phyloP scores from a whole-genome alignment of 2,113 vertebrate species.

The Dipodomys stephensi region DNA sequence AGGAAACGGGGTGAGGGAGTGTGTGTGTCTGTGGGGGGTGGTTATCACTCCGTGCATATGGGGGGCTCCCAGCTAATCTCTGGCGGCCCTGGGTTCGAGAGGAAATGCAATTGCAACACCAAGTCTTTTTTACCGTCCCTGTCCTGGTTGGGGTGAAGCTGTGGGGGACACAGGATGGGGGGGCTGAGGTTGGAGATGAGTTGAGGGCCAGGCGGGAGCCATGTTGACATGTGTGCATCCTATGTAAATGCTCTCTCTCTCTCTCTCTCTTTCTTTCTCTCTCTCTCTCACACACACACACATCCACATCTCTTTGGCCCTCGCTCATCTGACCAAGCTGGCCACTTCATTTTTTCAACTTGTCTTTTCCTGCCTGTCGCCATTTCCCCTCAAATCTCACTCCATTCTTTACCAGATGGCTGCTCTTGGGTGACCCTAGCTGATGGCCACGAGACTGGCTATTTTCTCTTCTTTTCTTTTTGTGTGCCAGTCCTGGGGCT shows the following conservation, averaged over 20 bases:
- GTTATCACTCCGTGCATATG: constrained; percentile 80
- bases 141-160: constrained; percentile 40
- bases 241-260: too few relatives aligned
- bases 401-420: fast-evolving
- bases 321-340: too few relatives aligned
- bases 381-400: not conserved
- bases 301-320: too few relatives aligned
- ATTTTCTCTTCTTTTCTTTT: too few relatives aligned
- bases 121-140: constrained; percentile 77
- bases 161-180: not conserved
- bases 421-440: not conserved
- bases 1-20: constrained; percentile 82
- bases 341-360: fast-evolving
- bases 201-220: not conserved
- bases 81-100: constrained; percentile 79
- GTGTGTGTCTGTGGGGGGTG: not conserved
- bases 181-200: not conserved
- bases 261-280: too few relatives aligned
- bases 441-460: not conserved
- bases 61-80: constrained; percentile 84
- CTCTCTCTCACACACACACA: not conserved
- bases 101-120: constrained; percentile 85
- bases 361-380: not conserved
- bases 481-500: too few relatives aligned
- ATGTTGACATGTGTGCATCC: not conserved